Evolutionary conservation across 2,888 invertebrate genomes (phyloP).

Genomic region (Coremacera marginata): DNA sequence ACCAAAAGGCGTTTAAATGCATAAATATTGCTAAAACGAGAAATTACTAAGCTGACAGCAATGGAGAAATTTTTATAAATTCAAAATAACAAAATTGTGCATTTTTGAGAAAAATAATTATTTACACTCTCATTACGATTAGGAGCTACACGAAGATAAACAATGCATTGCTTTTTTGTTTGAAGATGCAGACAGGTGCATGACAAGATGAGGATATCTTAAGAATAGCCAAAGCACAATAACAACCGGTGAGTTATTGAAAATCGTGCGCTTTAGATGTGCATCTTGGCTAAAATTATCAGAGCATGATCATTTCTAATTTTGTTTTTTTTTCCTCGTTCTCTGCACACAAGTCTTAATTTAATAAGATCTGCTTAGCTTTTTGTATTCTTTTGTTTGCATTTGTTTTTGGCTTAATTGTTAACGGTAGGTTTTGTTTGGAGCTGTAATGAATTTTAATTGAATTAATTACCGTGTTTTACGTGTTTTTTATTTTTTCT

Average conservation of each 20-base stretch:
- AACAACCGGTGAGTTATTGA: conserved; percentile 17
- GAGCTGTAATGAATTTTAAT: conserved; percentile 10
- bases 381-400: not conserved
- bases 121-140: conserved; percentile 36
- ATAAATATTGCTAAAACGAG: too few species aligned
- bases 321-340: too few species aligned
- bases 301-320: conserved; percentile 20
- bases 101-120: conserved; percentile 6
- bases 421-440: not conserved
- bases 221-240: not conserved
- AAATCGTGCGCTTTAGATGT: conserved; percentile 30
- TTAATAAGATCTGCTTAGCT: not conserved
- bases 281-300: conserved; percentile 27
- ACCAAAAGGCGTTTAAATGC: too few species aligned
- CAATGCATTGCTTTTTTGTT: too few species aligned
- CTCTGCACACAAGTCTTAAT: too few species aligned
- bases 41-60: not conserved
- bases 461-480: conserved; percentile 2
- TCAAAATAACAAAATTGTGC: not conserved
- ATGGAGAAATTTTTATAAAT: conserved; percentile 5
- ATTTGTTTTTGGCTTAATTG: not conserved
- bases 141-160: conserved; percentile 17
- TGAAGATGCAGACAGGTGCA: not conserved
- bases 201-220: not conserved
- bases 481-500: not conserved